These are phyloP conservation scores for Jaculus jaculus DNA, from an alignment of 2,113 vertebrate species.

Conservation along the genomic window DNA sequence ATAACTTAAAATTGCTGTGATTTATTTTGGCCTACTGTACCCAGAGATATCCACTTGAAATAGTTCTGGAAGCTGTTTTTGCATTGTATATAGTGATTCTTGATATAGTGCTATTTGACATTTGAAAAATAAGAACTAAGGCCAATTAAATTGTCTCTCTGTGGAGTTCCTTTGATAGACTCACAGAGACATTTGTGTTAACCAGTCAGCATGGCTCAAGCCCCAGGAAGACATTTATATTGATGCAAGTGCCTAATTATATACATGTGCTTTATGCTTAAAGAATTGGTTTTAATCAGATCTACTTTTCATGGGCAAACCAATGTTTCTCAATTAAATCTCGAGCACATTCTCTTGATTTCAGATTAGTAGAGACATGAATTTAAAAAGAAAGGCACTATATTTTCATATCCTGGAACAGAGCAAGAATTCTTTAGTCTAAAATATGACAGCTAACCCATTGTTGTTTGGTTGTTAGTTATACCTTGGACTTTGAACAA, in stretches of 20 bases:
- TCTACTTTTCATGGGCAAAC: background rate
- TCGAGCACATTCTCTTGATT: background rate
- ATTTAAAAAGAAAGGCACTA: background rate
- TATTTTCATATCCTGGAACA: background rate
- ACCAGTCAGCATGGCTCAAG: conserved; percentile 5
- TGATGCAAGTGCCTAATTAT: conserved; percentile 16
- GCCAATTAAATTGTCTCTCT: conserved; percentile 43
- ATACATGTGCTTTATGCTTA: conserved; percentile 3
- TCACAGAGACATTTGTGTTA: conserved; percentile 19
- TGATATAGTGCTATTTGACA: conserved; percentile 43
- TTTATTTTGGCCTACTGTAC: background rate
- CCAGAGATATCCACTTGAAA: conserved; percentile 35
- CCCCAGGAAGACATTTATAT: conserved; percentile 25
- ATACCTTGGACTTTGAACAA: background rate
- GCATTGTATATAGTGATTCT: conserved; percentile 23
- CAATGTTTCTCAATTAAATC: background rate
- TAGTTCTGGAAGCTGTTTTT: conserved; percentile 35
- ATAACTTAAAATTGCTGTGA: conserved; percentile 36
- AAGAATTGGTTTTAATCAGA: conserved; percentile 47
- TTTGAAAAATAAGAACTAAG: conserved; percentile 42
- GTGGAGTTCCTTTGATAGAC: conserved; percentile 33
- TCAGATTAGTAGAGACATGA: background rate
- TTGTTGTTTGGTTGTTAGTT: background rate
- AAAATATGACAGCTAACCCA: background rate
- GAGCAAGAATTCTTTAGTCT: background rate